Percentiles rank a stretch among this genome's conserved stretches.
phyloP scores from a whole-genome alignment of 2,888 invertebrate species.

The Polyommatus icarus region DNA sequence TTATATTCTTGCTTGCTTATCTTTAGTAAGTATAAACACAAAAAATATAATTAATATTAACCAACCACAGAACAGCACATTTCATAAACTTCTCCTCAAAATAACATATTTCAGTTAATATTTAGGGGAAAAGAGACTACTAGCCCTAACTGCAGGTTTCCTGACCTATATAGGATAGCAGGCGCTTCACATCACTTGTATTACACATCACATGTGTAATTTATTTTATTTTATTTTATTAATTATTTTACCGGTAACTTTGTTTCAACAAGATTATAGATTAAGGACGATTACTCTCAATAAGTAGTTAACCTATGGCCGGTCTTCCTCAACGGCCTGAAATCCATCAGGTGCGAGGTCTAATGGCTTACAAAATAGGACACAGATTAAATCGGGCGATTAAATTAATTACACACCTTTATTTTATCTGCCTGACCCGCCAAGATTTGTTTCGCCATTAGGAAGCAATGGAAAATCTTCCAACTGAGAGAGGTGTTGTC shows the following conservation, averaged over 20 bases:
- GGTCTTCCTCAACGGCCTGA: neutral
- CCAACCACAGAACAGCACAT: neutral
- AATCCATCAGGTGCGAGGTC: neutral
- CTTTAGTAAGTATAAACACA: neutral
- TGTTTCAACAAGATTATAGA: neutral
- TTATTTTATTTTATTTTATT: too few species aligned
- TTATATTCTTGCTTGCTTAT: too few species aligned
- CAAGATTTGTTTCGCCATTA: too few species aligned
- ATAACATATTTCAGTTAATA: too few species aligned
- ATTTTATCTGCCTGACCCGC: neutral
- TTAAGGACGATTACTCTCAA: neutral
- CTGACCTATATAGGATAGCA: too few species aligned
- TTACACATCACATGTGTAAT: too few species aligned
- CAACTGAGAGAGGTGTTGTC: too few species aligned
- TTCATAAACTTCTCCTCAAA: neutral
- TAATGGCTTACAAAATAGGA: neutral
- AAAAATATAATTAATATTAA: neutral
- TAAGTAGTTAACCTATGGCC: conserved; percentile 6
- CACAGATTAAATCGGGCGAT: neutral
- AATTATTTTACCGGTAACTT: neutral
- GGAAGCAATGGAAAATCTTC: too few species aligned
- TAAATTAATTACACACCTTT: neutral
- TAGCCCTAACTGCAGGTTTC: too few species aligned
- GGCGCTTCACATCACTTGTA: too few species aligned
- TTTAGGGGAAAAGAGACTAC: too few species aligned